A percentile compares a stretch with the other conserved stretches of the same genome.
Evolutionary conservation across 2,888 invertebrate species (phyloP).

Genomic region (Endotricha flammealis): DNA sequence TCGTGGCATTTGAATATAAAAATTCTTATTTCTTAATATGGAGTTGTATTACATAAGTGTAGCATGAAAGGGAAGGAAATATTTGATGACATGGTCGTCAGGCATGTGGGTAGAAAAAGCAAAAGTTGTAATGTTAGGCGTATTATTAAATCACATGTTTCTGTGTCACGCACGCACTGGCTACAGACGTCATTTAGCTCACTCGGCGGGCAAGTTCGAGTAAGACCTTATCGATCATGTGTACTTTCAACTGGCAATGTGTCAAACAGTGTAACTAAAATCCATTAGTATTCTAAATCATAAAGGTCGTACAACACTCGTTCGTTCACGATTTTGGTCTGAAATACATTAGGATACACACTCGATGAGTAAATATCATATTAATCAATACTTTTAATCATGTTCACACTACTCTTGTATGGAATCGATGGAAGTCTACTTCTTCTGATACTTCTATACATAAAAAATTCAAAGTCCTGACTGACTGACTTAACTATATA

Average conservation of each 20-base stretch:
- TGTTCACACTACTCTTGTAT: no score
- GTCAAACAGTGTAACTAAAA: no score
- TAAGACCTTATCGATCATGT: slow-evolving; percentile 18
- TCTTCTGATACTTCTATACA: no score
- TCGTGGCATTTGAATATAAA: slow-evolving; percentile 1
- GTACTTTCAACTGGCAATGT: not conserved
- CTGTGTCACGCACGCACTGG: slow-evolving; percentile 30
- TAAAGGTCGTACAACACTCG: no score
- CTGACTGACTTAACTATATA: no score
- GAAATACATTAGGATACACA: no score
- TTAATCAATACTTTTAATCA: no score
- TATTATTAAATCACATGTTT: slow-evolving; percentile 32
- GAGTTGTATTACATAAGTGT: slow-evolving; percentile 3
- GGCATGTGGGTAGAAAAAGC: slow-evolving; percentile 19
- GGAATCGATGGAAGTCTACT: no score
- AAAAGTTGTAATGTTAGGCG: slow-evolving; percentile 25
- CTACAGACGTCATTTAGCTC: slow-evolving; percentile 26
- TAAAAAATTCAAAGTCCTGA: no score
- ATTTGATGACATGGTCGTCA: slow-evolving; percentile 17
- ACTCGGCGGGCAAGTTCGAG: slow-evolving; percentile 23
- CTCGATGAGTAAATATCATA: no score
- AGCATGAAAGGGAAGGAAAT: slow-evolving; percentile 5
- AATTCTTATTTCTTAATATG: slow-evolving; percentile 8
- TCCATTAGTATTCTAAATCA: no score
- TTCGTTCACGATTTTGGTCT: no score